phyloP scores from a whole-genome alignment of 2,113 vertebrate species.

The Periophthalmodon schlosseri region DNA sequence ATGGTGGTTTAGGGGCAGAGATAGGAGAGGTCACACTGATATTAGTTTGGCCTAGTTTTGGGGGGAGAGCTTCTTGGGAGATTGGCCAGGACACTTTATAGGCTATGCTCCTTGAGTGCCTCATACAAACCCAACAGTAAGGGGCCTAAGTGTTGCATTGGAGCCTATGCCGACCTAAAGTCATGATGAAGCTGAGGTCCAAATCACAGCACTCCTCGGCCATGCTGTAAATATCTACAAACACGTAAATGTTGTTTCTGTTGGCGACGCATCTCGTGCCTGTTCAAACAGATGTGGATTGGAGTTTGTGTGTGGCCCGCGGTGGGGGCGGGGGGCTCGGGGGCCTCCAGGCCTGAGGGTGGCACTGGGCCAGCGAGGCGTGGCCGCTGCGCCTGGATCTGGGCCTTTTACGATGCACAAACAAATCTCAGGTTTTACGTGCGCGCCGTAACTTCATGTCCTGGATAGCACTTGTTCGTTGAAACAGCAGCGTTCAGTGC shows the following conservation, averaged over 20 bases:
- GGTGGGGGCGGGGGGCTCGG: slow-evolving; percentile 16
- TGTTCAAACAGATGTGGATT: slow-evolving; percentile 16
- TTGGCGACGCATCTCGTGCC: neutral
- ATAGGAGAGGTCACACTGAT: neutral
- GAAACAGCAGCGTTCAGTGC: neutral
- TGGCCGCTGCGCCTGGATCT: slow-evolving; percentile 42
- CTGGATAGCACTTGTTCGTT: neutral
- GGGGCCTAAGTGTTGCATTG: neutral
- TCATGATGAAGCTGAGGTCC: neutral
- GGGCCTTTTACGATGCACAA: slow-evolving; percentile 22
- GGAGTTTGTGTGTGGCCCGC: slow-evolving; percentile 6
- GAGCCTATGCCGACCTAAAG: neutral
- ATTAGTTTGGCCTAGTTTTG: neutral
- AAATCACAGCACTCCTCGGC: neutral
- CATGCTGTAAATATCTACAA: slow-evolving; percentile 5
- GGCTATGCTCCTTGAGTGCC: neutral
- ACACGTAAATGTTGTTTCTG: slow-evolving; percentile 7
- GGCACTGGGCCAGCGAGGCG: slow-evolving; percentile 39
- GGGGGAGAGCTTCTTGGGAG: neutral
- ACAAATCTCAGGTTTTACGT: slow-evolving; percentile 1
- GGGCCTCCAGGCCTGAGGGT: slow-evolving; percentile 58
- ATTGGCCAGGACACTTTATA: neutral
- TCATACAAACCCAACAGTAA: neutral
- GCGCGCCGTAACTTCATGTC: neutral
- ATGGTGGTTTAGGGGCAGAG: neutral